Evolutionary conservation across 2,797 vertebrate genomes (phyloP).

Genomic region (Anguilla megastoma): DNA sequence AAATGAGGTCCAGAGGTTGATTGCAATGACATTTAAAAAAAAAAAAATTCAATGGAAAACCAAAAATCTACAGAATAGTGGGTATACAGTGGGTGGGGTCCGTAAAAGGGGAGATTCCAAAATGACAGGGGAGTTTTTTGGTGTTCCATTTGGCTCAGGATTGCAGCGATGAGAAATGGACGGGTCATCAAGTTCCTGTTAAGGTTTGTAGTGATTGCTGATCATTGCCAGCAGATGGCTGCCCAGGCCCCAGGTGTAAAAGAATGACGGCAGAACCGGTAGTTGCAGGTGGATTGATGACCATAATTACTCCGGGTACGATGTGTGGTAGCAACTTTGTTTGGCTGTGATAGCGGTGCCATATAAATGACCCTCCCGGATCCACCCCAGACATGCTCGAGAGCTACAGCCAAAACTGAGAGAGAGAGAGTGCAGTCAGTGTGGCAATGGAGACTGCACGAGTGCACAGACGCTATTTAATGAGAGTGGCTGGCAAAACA

Average conservation of each 20-base stretch:
- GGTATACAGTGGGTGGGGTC: neutral
- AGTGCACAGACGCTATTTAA: neutral
- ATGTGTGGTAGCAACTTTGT: conserved; percentile 44
- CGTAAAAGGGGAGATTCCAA: conserved; percentile 23
- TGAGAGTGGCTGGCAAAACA: conserved; percentile 17
- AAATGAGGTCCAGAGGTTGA: neutral
- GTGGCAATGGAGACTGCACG: neutral
- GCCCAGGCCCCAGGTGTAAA: conserved; percentile 46
- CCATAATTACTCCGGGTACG: conserved; percentile 52
- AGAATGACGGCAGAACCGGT: conserved; percentile 47
- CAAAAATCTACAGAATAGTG: neutral
- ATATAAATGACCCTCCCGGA: conserved; percentile 29
- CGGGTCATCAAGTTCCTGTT: conserved; percentile 44
- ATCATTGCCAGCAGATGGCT: conserved; percentile 48
- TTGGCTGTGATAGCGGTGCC: conserved; percentile 39
- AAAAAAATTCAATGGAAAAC: neutral
- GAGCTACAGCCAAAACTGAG: too few relatives aligned
- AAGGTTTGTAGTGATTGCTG: conserved; percentile 51
- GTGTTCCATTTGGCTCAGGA: conserved; percentile 30
- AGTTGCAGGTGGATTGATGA: conserved; percentile 54
- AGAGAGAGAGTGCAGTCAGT: neutral
- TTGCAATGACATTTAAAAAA: neutral
- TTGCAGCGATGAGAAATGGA: conserved; percentile 44
- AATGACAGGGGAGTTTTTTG: conserved; percentile 28
- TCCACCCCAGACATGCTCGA: neutral